Percentiles rank a stretch among this genome's conserved stretches.
These are phyloP conservation scores for Agonopterix arenella DNA, from an alignment of 2,888 invertebrate species.

Conservation along the genomic window DNA sequence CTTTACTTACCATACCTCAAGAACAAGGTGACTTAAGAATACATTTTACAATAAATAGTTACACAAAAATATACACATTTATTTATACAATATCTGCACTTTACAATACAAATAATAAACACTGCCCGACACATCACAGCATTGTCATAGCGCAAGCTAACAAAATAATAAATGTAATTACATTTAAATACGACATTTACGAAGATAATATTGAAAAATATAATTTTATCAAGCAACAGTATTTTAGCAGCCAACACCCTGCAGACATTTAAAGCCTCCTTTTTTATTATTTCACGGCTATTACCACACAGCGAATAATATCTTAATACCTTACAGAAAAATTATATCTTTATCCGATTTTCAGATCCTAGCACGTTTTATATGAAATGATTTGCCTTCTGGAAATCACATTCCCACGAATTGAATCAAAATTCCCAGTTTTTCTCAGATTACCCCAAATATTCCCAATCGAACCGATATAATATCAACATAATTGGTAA, in stretches of 20 bases:
- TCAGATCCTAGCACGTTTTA: too few relatives aligned
- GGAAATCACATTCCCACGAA: too few relatives aligned
- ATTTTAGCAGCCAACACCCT: slow-evolving; percentile 70
- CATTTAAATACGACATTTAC: slow-evolving; percentile 6
- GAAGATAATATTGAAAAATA: slow-evolving; percentile 16
- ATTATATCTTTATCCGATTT: too few relatives aligned
- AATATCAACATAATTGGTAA: neutral
- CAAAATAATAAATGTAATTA: slow-evolving; percentile 22
- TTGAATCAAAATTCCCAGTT: too few relatives aligned
- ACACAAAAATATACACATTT: slow-evolving; percentile 19
- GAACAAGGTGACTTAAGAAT: slow-evolving; percentile 28
- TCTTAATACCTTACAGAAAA: too few relatives aligned
- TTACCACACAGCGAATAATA: slow-evolving; percentile 60
- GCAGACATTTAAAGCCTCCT: slow-evolving; percentile 71
- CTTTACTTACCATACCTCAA: slow-evolving; percentile 3
- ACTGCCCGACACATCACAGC: slow-evolving; percentile 34
- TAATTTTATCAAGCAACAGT: slow-evolving; percentile 26
- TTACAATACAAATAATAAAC: slow-evolving; percentile 29
- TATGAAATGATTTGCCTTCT: too few relatives aligned
- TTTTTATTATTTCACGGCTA: slow-evolving; percentile 29
- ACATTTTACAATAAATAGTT: slow-evolving; percentile 18
- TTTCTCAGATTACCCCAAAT: too few relatives aligned
- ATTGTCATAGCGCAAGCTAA: slow-evolving; percentile 56
- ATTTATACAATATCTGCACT: slow-evolving; percentile 23
- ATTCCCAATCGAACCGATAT: too few relatives aligned